phyloP scores from a whole-genome alignment of 2,888 invertebrate genomes.

The Halictus quadricinctus region DNA sequence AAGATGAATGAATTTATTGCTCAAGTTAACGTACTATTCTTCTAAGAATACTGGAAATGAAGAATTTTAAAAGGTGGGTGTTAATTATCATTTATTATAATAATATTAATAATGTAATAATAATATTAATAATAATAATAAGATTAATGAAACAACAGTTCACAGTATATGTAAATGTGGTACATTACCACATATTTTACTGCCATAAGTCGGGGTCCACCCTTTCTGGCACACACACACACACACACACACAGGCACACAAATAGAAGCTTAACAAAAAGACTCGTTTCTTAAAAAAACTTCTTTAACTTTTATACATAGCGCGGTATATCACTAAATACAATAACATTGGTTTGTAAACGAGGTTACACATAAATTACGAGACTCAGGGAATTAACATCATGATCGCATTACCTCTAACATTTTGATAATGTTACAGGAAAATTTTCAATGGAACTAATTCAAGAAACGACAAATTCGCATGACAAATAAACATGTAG shows the following conservation, averaged over 20 bases:
- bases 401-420: constrained; percentile 45
- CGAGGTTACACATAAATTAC: constrained; percentile 44
- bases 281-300: constrained; percentile 48
- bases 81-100: constrained; percentile 63
- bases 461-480: constrained; percentile 21
- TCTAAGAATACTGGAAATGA: constrained; percentile 9
- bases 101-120: constrained; percentile 48
- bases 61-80: constrained; percentile 27
- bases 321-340: constrained; percentile 66
- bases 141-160: constrained; percentile 66
- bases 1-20: background rate
- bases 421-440: constrained; percentile 28
- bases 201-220: constrained; percentile 68
- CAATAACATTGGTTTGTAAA: constrained; percentile 61
- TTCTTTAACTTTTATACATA: constrained; percentile 64
- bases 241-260: constrained; percentile 50
- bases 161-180: constrained; percentile 47
- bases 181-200: constrained; percentile 35
- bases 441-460: constrained; percentile 22
- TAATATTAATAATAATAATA: constrained; percentile 59
- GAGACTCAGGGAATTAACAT: constrained; percentile 35
- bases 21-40: background rate
- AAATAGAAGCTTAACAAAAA: constrained; percentile 37
- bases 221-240: constrained; percentile 64
- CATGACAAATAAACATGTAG: constrained; percentile 43